Evolutionary conservation across 2,113 vertebrate species (phyloP).

Genomic region (Penelope pileata): DNA sequence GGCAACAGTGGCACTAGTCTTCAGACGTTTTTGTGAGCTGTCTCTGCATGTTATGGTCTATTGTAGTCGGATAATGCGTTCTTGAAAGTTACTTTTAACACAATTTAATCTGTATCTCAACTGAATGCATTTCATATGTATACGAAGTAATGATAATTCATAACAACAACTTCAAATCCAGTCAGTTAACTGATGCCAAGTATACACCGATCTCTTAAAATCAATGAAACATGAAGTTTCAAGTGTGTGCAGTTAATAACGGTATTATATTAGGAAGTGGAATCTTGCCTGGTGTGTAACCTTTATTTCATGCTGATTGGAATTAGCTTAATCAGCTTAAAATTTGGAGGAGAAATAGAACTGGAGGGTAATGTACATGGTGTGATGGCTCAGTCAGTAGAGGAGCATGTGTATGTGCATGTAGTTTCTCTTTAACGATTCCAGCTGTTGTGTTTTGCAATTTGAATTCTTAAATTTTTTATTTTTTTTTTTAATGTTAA

Average conservation of each 20-base stretch:
- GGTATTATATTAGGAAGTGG: not conserved
- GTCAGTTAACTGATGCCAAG: not conserved
- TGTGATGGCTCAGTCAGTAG: not conserved
- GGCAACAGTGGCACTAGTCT: not conserved
- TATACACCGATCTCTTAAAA: slow-evolving; percentile 21
- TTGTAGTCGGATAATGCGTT: not conserved
- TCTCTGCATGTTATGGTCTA: not conserved
- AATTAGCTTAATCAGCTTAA: slow-evolving; percentile 16
- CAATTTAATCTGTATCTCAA: not conserved
- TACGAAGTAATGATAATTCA: not conserved
- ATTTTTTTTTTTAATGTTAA: not conserved
- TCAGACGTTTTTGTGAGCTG: not conserved
- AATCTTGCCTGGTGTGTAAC: not conserved
- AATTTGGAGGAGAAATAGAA: not conserved
- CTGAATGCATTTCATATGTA: not conserved
- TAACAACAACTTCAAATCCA: not conserved
- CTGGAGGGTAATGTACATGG: slow-evolving; percentile 2
- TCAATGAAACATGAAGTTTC: not conserved
- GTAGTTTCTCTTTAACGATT: not conserved
- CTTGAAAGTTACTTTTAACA: not conserved
- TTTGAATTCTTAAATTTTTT: not conserved
- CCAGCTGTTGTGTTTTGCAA: not conserved
- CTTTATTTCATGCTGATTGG: slow-evolving; percentile 1
- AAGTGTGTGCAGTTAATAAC: not conserved
- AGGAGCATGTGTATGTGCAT: too few relatives aligned